Base-by-base conservation (phyloP, 1,140 invertebrate species). In the Trachelipus rathkii region DNA sequence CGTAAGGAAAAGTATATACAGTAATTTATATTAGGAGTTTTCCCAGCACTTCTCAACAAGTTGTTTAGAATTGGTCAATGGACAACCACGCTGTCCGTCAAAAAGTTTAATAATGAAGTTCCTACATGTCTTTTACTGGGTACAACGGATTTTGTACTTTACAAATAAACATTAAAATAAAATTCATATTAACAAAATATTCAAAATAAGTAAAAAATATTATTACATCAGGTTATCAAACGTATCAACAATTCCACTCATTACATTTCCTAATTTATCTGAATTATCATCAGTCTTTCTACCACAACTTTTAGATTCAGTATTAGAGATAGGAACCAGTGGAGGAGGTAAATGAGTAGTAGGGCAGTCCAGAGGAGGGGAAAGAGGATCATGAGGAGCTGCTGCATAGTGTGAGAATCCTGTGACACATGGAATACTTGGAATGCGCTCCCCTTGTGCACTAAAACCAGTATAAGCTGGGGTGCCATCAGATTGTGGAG, bases 341-440 rank as follows among this genome's bases (percentile, higher is more conserved):
- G 77, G 77, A 13, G 77, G 77, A 11, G 77, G 77, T 9, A 78
- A 74, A 66, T 67, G 44, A 71, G 44, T 60, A n/a, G 73, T 67
- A 15, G 77, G 69, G 10, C 72, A 68, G n/a, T 71, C 69, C 11
- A 78, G 45, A 0, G 72, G 72, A 44, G 77, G 77, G 2, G 77
- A 74, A 8, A 78, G 77, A 24, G 77, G 77, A 21, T 78, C 77
- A 21, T 44, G 24, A 9, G 23, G 24, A 24, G 60, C n/a, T 46
- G 76, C n/a, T 7, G 73, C 46, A n/a, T 43, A 53, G 23, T 68
- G 74, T 71, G 85, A 83, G 77, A 90, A 88, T 6, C 90, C 90
- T 7, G 90, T 91, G 74, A 88, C 90, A 84, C 91, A 92, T 8
- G 90, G 90, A 82, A 92, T 91, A 33, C 88, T 91, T 11, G 90